phyloP scores from a whole-genome alignment of 2,797 vertebrate species.

The Gouania willdenowi region DNA sequence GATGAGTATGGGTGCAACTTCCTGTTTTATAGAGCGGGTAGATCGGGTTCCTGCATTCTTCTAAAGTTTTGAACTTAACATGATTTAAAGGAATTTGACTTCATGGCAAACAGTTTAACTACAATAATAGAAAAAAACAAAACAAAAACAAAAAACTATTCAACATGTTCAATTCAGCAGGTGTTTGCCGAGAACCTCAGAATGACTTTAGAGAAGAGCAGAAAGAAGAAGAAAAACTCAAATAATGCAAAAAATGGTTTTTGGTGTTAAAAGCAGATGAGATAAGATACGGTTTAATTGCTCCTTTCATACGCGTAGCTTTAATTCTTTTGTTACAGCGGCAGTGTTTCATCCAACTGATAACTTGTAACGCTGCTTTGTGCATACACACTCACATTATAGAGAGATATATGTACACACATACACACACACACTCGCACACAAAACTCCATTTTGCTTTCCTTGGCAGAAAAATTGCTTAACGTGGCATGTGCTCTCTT shows the following conservation, averaged over 20 bases:
- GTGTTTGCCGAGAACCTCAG: background rate
- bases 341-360: slow-evolving; percentile 67
- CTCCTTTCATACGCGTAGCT: slow-evolving; percentile 65
- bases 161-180: too few relatives aligned
- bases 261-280: slow-evolving; percentile 61
- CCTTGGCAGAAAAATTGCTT: slow-evolving; percentile 72
- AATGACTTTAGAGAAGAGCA: slow-evolving; percentile 10
- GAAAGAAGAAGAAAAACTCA: slow-evolving; percentile 38
- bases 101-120: too few relatives aligned
- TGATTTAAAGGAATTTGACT: too few relatives aligned
- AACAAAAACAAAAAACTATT: too few relatives aligned
- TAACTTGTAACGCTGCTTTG: slow-evolving; percentile 66
- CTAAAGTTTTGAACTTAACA: too few relatives aligned
- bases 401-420: too few relatives aligned
- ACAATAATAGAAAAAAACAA: background rate
- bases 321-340: slow-evolving; percentile 73
- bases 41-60: too few relatives aligned
- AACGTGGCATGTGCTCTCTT: slow-evolving; percentile 38
- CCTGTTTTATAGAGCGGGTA: too few relatives aligned
- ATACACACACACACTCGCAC: slow-evolving; percentile 12
- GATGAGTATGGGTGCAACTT: too few relatives aligned
- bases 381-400: slow-evolving; percentile 55
- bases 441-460: slow-evolving; percentile 58
- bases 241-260: slow-evolving; percentile 49
- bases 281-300: slow-evolving; percentile 76